phyloP scores from a whole-genome alignment of 2,797 vertebrate genomes.

The Neosilurus hyrtlii region DNA sequence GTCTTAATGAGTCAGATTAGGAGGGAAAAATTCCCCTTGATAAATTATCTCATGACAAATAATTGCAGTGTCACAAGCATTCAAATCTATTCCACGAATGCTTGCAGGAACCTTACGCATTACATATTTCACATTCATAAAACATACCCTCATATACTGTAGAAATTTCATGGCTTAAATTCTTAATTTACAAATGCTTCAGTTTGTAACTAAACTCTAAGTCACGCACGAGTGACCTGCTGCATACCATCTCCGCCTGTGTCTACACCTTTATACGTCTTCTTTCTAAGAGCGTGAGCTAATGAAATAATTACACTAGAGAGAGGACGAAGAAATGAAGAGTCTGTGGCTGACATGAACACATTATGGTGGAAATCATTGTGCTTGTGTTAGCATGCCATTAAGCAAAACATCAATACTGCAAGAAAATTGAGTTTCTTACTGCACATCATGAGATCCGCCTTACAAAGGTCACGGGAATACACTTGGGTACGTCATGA shows the following conservation, averaged over 20 bases:
- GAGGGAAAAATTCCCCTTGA: slow-evolving; percentile 36
- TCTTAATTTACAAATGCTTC: neutral
- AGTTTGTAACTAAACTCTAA: neutral
- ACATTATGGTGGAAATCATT: neutral
- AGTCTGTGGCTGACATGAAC: neutral
- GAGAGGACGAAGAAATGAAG: neutral
- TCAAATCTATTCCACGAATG: slow-evolving; percentile 16
- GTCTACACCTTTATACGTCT: neutral
- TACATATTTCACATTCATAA: slow-evolving; percentile 38
- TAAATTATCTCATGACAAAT: slow-evolving; percentile 40
- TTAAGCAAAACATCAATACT: slow-evolving; percentile 50
- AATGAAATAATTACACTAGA: neutral
- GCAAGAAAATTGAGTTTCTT: slow-evolving; percentile 38
- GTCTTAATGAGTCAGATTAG: slow-evolving; percentile 36
- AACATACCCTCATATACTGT: neutral
- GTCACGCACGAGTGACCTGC: neutral
- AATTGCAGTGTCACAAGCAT: slow-evolving; percentile 5
- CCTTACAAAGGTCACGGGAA: slow-evolving; percentile 51
- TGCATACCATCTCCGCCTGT: neutral
- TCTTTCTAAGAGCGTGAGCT: neutral
- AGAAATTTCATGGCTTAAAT: neutral
- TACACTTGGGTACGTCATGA: slow-evolving; percentile 24
- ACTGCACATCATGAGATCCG: slow-evolving; percentile 40
- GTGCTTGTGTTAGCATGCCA: slow-evolving; percentile 28
- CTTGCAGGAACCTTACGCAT: slow-evolving; percentile 37